These are phyloP conservation scores for Imbricaverruca yamaguchii DNA, from an alignment of 2,888 invertebrate genomes.

Conservation along the genomic window DNA sequence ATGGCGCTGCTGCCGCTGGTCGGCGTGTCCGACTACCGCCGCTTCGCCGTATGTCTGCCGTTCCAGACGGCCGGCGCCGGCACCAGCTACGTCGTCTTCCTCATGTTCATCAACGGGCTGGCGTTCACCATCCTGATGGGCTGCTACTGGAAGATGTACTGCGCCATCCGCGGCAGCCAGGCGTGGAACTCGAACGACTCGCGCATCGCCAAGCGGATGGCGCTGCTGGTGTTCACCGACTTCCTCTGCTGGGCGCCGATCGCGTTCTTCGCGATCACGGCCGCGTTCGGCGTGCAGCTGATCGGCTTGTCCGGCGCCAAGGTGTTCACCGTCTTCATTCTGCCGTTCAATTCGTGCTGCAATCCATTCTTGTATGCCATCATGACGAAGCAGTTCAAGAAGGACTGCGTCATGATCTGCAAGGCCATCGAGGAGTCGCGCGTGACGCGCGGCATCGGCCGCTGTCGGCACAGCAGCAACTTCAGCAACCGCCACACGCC, in stretches of 20 bases:
- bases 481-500: slow-evolving; percentile 81
- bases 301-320: slow-evolving; percentile 93
- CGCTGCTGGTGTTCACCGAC: slow-evolving; percentile 91
- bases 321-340: slow-evolving; percentile 75
- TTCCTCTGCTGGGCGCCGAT: slow-evolving; percentile 98
- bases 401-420: slow-evolving; percentile 91
- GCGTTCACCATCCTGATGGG: slow-evolving; percentile 92
- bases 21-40: slow-evolving; percentile 89
- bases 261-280: slow-evolving; percentile 88
- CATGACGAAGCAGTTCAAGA: slow-evolving; percentile 94
- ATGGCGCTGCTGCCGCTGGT: slow-evolving; percentile 84
- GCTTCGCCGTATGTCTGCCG: slow-evolving; percentile 93
- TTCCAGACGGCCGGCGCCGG: slow-evolving; percentile 75
- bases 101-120: slow-evolving; percentile 85
- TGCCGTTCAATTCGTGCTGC: slow-evolving; percentile 93
- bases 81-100: slow-evolving; percentile 80
- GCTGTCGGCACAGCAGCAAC: slow-evolving; percentile 76
- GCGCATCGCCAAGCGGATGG: slow-evolving; percentile 92
- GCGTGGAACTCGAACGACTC: slow-evolving; percentile 98
- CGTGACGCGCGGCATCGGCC: slow-evolving; percentile 76
- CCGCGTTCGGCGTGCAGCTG: slow-evolving; percentile 81
- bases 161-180: slow-evolving; percentile 84
- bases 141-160: slow-evolving; percentile 95
- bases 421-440: slow-evolving; percentile 92
- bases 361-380: slow-evolving; percentile 98